phyloP scores from a whole-genome alignment of 2,888 invertebrate species.

The Peribatodes rhomboidaria region DNA sequence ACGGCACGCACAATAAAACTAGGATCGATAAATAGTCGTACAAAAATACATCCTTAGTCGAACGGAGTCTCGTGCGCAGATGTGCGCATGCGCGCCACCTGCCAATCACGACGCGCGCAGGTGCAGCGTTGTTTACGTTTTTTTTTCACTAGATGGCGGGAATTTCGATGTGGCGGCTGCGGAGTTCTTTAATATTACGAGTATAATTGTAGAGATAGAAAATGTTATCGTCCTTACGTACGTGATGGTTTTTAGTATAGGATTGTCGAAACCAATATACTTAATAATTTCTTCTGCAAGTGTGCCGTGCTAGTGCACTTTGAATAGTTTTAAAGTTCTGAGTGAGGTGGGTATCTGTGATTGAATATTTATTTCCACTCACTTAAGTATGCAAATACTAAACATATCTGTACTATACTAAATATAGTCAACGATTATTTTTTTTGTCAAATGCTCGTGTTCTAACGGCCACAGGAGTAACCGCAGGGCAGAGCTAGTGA shows the following conservation, averaged over 20 bases:
- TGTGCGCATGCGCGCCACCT: conserved; percentile 72
- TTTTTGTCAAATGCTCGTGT: too few species aligned
- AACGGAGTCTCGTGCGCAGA: conserved; percentile 60
- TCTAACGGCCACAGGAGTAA: too few species aligned
- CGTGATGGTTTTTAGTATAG: background rate
- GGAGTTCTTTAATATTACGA: conserved; percentile 27
- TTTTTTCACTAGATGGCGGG: conserved; percentile 47
- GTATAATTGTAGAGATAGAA: conserved; percentile 20
- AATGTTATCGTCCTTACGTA: conserved; percentile 1
- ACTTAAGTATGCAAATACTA: too few species aligned
- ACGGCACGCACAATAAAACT: background rate
- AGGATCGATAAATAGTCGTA: background rate
- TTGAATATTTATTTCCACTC: too few species aligned
- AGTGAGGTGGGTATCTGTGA: too few species aligned
- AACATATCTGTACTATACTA: too few species aligned
- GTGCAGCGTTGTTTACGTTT: conserved; percentile 80
- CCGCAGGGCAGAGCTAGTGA: background rate
- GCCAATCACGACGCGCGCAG: conserved; percentile 82
- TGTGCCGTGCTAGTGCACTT: too few species aligned
- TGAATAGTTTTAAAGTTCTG: too few species aligned
- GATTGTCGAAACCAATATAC: too few species aligned
- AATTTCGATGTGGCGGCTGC: conserved; percentile 30
- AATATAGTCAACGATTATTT: too few species aligned
- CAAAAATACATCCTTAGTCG: conserved; percentile 22
- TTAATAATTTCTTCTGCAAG: too few species aligned